Evolutionary conservation across 1,140 invertebrate species (phyloP), one percentile per base, ranked within the genome.

Genomic region (Pentalonia nigronervosa): DNA sequence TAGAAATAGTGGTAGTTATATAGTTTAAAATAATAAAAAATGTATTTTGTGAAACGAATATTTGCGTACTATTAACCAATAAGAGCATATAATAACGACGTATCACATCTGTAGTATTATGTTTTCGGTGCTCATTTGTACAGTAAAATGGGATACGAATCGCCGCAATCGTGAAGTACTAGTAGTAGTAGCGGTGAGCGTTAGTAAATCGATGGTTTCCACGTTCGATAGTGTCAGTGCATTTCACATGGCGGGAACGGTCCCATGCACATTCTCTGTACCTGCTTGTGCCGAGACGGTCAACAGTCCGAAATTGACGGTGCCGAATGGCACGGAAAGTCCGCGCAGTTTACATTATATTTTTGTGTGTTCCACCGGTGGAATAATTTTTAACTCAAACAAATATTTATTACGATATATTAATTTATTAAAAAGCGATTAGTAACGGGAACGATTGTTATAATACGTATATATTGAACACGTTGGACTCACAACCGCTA

Each of bases 261-360:
- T 30, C 91, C 21, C 60, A n/a, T 50, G 90, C 67, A n/a, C 90
- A 91, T 91, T 81, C 90, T 91, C 45, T 67, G 90, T 91, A 91
- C 90, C 90, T 91, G 90, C 60, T 81, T 76, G 90, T 47, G 45
- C 60, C 60, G 91, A 92, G 91, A 92, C 91, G 76, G 60, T 76
- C 48, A 81, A 91, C 90, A 91, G 90, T 91, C 90, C 90, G 90
- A 91, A 91, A 83, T 91, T 67, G 67, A 91, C 90, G 45, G 60
- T 76, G 90, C 88, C 53, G 88, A 60, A 53, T 60, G 53, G 53
- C 89, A 90, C 89, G 89, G 36, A 67, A n/a, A 90, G 36, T 91
- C 90, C 90, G 67, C 90, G 67, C 25, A 91, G 90, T 91, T 34
- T 23, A 91, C 4, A 48, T 91, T 41, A 41, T 41, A 2, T 41